Evolutionary conservation across 2,797 vertebrate species (phyloP).

Genomic region (Notolepis coatsorum): DNA sequence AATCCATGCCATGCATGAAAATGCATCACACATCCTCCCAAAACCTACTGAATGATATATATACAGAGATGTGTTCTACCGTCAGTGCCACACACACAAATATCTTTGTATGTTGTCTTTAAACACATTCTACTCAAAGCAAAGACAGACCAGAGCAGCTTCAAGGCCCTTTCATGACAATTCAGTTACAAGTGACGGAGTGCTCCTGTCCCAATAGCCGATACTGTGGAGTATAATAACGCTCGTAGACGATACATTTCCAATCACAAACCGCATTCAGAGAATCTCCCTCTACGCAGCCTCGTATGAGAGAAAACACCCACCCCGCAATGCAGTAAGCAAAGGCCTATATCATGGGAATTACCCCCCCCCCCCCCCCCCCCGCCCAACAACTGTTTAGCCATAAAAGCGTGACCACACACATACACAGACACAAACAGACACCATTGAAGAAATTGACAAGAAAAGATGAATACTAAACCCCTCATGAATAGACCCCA

Average conservation of each 20-base stretch:
- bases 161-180: background rate
- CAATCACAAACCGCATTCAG: background rate
- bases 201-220: background rate
- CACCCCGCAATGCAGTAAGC: background rate
- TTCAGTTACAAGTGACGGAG: background rate
- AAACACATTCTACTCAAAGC: background rate
- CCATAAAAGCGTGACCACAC: background rate
- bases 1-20: conserved; percentile 6
- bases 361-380: no score
- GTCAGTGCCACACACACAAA: background rate
- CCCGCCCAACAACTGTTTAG: background rate
- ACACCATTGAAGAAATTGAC: background rate
- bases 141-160: no score
- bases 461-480: conserved; percentile 7
- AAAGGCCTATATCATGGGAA: background rate
- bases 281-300: background rate
- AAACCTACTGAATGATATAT: background rate
- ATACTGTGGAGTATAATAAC: background rate
- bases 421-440: background rate
- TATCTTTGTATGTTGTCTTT: background rate
- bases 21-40: background rate
- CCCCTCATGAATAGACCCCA: background rate
- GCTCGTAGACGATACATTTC: background rate
- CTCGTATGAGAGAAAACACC: background rate
- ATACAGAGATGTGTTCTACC: background rate